A percentile compares a stretch with the other conserved stretches of the same genome.
Conservation (phyloP, 2,888 invertebrate genomes). For the Tolmerus cingulatus region DNA sequence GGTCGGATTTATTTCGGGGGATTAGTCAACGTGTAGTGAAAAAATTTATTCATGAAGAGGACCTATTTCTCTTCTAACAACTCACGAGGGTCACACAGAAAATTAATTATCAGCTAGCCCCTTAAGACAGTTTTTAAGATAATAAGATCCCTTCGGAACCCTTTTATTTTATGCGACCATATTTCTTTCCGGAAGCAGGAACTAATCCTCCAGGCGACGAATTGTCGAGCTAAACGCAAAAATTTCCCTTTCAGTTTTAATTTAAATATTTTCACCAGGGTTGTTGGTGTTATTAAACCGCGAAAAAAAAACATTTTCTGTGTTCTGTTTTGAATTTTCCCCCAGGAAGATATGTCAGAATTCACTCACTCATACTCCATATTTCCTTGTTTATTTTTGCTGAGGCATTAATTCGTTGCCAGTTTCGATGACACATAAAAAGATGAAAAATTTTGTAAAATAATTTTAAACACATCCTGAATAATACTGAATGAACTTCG, state of each 20-base stretch:
- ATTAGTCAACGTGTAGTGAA: not conserved
- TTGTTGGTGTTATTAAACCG: not conserved
- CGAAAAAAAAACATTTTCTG: not conserved
- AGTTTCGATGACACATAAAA: not conserved
- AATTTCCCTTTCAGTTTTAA: not conserved
- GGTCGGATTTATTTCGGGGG: not conserved
- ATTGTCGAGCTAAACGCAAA: not conserved
- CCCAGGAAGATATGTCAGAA: not conserved
- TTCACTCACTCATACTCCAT: not conserved
- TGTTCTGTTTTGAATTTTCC: not conserved
- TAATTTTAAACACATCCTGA: not conserved
- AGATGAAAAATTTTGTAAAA: not conserved
- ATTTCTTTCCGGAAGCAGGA: not conserved
- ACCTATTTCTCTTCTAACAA: not conserved
- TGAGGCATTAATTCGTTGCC: not conserved
- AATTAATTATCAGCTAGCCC: not conserved
- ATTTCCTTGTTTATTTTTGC: not conserved
- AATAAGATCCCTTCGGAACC: not conserved
- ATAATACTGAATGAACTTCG: too few species aligned
- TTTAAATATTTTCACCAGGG: not conserved
- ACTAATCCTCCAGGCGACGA: not conserved
- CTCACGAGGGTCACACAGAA: not conserved
- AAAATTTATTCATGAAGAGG: not conserved
- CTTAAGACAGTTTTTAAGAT: not conserved
- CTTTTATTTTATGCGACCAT: not conserved